Base-by-base conservation (phyloP, 2,888 invertebrate species). In the Timandra comae region DNA sequence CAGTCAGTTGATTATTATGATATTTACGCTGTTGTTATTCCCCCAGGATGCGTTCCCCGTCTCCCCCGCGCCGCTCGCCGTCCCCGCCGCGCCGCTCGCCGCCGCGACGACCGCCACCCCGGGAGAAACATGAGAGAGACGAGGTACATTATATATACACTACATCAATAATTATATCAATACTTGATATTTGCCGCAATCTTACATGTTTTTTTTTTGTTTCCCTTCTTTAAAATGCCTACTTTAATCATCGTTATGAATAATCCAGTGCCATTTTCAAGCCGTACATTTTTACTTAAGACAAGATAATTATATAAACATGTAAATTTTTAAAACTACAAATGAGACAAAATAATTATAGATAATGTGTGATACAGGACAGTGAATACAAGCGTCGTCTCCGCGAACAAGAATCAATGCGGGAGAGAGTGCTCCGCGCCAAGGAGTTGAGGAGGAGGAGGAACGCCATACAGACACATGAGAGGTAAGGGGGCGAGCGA, bases 351-450 rank as follows among this genome's bases (percentile, higher is more conserved):
- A n/a, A n/a, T n/a, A n/a, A n/a, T n/a, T n/a, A n/a, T n/a, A n/a
- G n/a, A n/a, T n/a, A n/a, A n/a, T n/a, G 9, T 26, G 12, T 27
- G 12, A 27, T 11, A 13, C 56, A 86, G 77, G 85, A 85, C 3
- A 71, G 62, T 6, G 85, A 85, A 3, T 86, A 86, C 55, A 59
- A 72, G 3, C 65, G 75, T 0, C 60, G 72, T 0, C 34, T 86
- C 6, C 64, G 85, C 1, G 85, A 86, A 19, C 86, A 86, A 19
- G 84, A 86, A 50, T 70, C 45, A 3, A 52, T 86, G 2, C 47
- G 86, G 0, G 84, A 82, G 45, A 31, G 82, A 3, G 81, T 86
- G 1, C 50, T 85, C 8, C 59, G 81, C 1, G 86, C 86, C 0
- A 86, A 86, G 38, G 86, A 86, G 22, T 67, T 78, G 16, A 39